Evolutionary conservation across 2,797 vertebrate species (phyloP).

Genomic region (Gymnodraco acuticeps): DNA sequence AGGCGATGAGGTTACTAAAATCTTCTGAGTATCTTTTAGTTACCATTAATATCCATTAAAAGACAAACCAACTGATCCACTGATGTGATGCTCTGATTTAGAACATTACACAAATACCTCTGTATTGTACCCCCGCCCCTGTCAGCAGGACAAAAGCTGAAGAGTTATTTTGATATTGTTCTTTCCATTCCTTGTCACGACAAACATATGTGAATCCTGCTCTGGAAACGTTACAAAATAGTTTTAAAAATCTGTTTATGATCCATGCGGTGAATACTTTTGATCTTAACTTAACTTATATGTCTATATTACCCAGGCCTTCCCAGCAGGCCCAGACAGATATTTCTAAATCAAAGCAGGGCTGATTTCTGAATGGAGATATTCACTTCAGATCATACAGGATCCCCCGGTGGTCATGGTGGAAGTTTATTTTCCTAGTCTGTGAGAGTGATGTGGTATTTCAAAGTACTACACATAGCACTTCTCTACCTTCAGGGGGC

Average conservation of each 20-base stretch:
- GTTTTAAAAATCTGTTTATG: background rate
- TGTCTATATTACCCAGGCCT: constrained; percentile 11
- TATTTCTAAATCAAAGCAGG: constrained; percentile 6
- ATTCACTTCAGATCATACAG: constrained; percentile 3
- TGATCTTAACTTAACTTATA: constrained; percentile 13
- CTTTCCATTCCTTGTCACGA: background rate
- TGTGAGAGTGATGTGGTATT: constrained; percentile 26
- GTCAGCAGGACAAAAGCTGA: background rate
- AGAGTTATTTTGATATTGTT: background rate
- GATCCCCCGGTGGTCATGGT: constrained; percentile 16
- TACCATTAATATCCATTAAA: background rate
- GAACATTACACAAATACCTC: too few relatives aligned
- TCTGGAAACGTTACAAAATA: background rate
- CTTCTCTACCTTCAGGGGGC: constrained; percentile 24
- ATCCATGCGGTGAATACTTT: background rate
- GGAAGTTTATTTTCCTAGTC: constrained; percentile 3
- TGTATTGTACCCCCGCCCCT: background rate
- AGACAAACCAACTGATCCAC: too few relatives aligned
- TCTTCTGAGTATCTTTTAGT: background rate
- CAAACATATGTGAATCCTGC: background rate
- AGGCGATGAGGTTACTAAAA: background rate
- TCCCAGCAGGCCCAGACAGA: background rate
- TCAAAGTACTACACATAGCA: constrained; percentile 29
- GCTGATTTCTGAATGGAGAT: constrained; percentile 8
- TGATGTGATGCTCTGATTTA: background rate